Base-by-base conservation (phyloP, 2,113 vertebrate genomes). In the Podocnemis expansa region DNA sequence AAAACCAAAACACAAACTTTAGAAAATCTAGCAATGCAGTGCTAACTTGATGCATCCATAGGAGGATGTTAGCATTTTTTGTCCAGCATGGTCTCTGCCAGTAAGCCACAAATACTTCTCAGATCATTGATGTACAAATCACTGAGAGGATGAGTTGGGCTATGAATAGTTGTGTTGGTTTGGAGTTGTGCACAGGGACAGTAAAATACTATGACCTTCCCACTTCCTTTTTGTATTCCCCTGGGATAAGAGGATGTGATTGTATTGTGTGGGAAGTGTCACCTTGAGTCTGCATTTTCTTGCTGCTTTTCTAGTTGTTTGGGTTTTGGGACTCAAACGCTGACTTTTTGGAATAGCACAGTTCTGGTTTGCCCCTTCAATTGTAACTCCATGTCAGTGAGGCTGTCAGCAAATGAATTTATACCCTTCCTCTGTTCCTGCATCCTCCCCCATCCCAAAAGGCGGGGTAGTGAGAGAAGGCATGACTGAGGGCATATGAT, bases 1-100 rank as follows among this genome's bases (percentile, higher is more conserved):
- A 67, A 67, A n/a, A n/a, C 34, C 60, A n/a, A n/a, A n/a, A n/a
- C 34, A n/a, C 60, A 19, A n/a, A 67, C 34, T 17, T 67, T 67
- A n/a, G 60, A n/a, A 67, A 67, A 67, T 31, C 0, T 6, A 49
- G 54, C 45, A 0, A 0, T 9, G 29, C 22, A 0, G 7, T 6
- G 1, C n/a, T 22, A 4, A 21, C 38, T 52, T 38, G 31, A 79
- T 63, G 31, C 60, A 47, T 45, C 16, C 19, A 8, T 87, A 4
- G 14, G 41, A 81, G 55, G 29, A 7, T 80, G 12, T 82, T 45
- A 19, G 6, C 13, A 3, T 89, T 84, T 87, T 85, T 51, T 73
- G 70, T 41, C 63, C 34, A 67, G 17, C 17, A 7, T 67, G n/a
- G 19, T 67, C 34, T 67, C 63, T n/a, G 34, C 63, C 34, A 67